Evolutionary conservation across 2,797 vertebrate genomes (phyloP).

Genomic region (Enteromius paludinosus): DNA sequence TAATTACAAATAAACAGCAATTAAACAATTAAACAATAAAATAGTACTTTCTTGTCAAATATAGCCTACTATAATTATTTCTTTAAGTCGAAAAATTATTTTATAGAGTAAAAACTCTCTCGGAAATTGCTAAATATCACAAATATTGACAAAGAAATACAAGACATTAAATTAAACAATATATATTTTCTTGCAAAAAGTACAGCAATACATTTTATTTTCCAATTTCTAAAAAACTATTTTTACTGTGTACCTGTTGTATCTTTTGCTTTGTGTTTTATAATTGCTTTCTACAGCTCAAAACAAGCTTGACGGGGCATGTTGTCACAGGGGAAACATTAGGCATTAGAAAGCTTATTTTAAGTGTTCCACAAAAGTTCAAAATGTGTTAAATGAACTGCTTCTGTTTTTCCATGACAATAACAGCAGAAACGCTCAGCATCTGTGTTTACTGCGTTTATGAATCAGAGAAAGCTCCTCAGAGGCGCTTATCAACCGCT

Average conservation of each 20-base stretch:
- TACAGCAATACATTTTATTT: not conserved
- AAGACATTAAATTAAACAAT: not conserved
- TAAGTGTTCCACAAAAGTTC: not conserved
- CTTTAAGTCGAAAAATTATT: not conserved
- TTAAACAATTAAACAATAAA: not conserved
- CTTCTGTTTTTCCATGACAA: not conserved
- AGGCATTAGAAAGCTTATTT: not conserved
- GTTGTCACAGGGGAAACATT: not conserved
- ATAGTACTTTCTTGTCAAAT: not conserved
- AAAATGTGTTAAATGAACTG: not conserved
- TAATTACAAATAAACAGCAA: not conserved
- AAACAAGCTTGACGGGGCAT: not conserved
- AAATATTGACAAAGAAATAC: not conserved
- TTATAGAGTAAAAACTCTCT: not conserved
- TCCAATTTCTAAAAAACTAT: not conserved
- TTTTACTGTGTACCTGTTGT: not conserved
- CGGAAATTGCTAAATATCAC: not conserved
- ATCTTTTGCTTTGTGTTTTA: not conserved
- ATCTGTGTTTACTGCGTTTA: not conserved
- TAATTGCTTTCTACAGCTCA: not conserved
- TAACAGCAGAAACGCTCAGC: not conserved
- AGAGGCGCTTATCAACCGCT: slow-evolving; percentile 6
- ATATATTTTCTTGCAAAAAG: not conserved
- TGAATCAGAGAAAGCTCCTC: slow-evolving; percentile 1
- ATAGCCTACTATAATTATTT: not conserved